phyloP scores from a whole-genome alignment of 1,140 invertebrate genomes.

The Littorina saxatilis region DNA sequence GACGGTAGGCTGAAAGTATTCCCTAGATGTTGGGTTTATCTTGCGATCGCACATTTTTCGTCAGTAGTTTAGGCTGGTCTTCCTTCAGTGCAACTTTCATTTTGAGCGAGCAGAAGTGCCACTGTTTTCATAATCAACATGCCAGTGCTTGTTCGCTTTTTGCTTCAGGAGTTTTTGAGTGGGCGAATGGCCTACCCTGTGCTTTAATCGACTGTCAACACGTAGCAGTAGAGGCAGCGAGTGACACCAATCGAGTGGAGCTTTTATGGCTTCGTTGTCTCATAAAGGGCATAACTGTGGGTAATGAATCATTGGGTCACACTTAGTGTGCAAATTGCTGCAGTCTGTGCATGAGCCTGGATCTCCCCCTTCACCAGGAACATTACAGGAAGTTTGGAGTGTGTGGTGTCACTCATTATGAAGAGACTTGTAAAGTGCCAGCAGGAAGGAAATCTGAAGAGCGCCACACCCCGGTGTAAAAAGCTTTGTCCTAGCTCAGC shows the following conservation, averaged over 20 bases:
- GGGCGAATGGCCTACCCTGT: neutral
- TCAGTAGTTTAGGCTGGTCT: neutral
- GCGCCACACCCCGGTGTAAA: neutral
- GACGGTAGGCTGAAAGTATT: neutral
- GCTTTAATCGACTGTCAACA: neutral
- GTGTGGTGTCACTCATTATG: neutral
- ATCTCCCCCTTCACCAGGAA: neutral
- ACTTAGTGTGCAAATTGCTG: neutral
- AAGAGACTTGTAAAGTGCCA: constrained; percentile 5
- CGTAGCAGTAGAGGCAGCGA: neutral
- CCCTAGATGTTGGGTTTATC: neutral
- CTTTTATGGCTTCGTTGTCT: neutral
- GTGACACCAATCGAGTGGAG: neutral
- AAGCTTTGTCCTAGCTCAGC: neutral
- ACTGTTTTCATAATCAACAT: neutral
- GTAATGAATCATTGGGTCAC: neutral
- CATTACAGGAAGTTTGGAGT: neutral
- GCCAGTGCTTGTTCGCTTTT: constrained; percentile 17
- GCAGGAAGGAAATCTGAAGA: constrained; percentile 1
- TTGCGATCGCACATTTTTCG: neutral
- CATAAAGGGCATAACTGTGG: neutral
- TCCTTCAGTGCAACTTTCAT: neutral
- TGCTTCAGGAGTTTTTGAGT: neutral
- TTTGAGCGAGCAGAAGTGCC: neutral
- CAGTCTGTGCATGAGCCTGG: neutral